A percentile compares a stretch with the other conserved stretches of the same genome.
Conservation (phyloP, 2,113 vertebrate genomes). For the Sorex fumeus region DNA sequence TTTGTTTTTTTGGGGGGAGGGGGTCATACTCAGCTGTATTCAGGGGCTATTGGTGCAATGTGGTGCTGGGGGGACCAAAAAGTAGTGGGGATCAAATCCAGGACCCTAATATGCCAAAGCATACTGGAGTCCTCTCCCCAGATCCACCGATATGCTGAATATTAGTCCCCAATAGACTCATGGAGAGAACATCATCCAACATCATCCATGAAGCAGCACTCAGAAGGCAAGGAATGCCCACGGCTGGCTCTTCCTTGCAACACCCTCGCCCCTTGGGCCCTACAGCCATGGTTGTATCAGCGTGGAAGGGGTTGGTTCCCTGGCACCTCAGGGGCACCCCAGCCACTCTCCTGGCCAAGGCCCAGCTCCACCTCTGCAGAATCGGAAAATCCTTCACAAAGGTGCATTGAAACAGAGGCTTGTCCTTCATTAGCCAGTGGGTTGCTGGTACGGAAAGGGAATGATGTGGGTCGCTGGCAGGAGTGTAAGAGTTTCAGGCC, state of each 20-base stretch:
- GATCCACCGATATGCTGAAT: too few relatives aligned
- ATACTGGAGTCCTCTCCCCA: too few relatives aligned
- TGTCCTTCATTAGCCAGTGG: conserved; percentile 81
- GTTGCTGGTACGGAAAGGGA: conserved; percentile 86
- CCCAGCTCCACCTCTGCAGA: conserved; percentile 53
- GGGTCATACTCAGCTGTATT: too few relatives aligned
- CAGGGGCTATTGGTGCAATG: too few relatives aligned
- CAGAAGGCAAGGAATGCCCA: fast-evolving
- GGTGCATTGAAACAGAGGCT: conserved; percentile 77
- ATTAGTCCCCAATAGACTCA: too few relatives aligned
- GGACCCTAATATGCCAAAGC: too few relatives aligned
- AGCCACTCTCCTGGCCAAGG: conserved; percentile 75
- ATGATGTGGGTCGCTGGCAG: conserved; percentile 87
- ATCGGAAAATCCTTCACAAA: conserved; percentile 77
- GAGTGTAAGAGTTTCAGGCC: conserved; percentile 75
- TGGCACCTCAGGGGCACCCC: background rate
- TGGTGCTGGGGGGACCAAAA: too few relatives aligned
- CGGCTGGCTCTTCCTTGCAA: background rate
- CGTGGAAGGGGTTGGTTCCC: conserved; percentile 69
- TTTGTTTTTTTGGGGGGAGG: too few relatives aligned
- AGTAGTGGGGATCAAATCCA: too few relatives aligned
- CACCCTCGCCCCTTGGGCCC: background rate
- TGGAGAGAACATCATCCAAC: too few relatives aligned
- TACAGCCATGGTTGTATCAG: conserved; percentile 30
- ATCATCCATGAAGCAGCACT: too few relatives aligned